Conservation (phyloP, 1,140 invertebrate genomes). For the Tribolium castaneum region DNA sequence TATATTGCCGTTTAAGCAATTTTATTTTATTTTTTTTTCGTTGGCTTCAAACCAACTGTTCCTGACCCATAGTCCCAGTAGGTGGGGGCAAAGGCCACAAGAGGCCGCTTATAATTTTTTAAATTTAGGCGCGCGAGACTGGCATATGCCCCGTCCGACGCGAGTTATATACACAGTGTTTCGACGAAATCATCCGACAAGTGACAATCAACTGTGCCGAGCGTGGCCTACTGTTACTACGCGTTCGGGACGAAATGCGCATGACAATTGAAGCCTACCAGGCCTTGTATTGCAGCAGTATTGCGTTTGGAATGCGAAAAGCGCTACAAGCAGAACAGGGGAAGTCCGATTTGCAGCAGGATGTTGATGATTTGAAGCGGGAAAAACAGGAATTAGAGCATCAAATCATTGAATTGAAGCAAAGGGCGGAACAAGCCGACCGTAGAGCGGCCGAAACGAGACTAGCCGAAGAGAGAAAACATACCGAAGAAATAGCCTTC, state of each 20-base stretch:
- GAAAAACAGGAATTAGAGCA: slow-evolving; percentile 79
- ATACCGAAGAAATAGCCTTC: slow-evolving; percentile 90
- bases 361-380: slow-evolving; percentile 68
- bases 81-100: too few species aligned
- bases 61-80: too few species aligned
- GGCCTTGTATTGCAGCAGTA: slow-evolving; percentile 95
- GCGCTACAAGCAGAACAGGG: slow-evolving; percentile 86
- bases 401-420: slow-evolving; percentile 82
- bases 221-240: slow-evolving; percentile 90
- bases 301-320: slow-evolving; percentile 98
- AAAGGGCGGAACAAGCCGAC: slow-evolving; percentile 87
- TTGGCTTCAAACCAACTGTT: too few species aligned
- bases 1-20: too few species aligned
- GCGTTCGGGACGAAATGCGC: slow-evolving; percentile 93
- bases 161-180: slow-evolving; percentile 96
- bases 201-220: slow-evolving; percentile 98
- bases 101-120: too few species aligned
- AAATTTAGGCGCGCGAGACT: slow-evolving; percentile 83
- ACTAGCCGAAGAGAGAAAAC: slow-evolving; percentile 89
- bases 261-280: slow-evolving; percentile 97
- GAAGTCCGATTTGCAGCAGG: slow-evolving; percentile 76
- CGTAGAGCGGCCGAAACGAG: slow-evolving; percentile 84
- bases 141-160: slow-evolving; percentile 96
- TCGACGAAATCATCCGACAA: slow-evolving; percentile 94
- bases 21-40: too few species aligned